Evolutionary conservation across 2,888 invertebrate species (phyloP), one percentile per base, ranked within the genome.

Genomic region (Chymomyza procnemis): DNA sequence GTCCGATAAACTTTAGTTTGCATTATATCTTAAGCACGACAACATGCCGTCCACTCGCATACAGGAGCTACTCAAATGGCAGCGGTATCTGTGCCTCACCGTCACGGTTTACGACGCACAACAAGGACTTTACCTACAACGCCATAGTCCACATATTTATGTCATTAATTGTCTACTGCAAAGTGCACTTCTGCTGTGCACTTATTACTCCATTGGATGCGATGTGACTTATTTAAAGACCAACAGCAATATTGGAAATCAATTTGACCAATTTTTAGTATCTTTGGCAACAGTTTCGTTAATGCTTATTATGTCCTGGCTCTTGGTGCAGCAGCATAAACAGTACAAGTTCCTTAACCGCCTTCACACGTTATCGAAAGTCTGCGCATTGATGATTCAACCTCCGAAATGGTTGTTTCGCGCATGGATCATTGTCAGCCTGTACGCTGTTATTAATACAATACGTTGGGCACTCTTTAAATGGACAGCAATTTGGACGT

Each of bases 231-330:
- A 54, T 9, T 62, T 18, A 46, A 19, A 62, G 12, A n/a, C 18
- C 16, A 6, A 46, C 14, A 50, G 54, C 18, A 8, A 19, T 4
- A 55, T n/a, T 46, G 62, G 46, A 22, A 55, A 55, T 12, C 12
- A 16, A 6, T 62, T 55, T 46, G 55, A 55, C 21, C 22, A 62
- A 21, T 46, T 55, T 6, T n/a, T 62, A 4, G 9, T 59, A n/a
- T 19, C 34, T 30, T 14, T 55, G 5, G 55, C 55, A 9, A 2
- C 54, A 1, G 14, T 50, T 47, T 30, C 57, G 9, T 1, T 55
- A 46, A 46, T n/a, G n/a, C 54, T 41, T 16, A 22, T 46, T 12
- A 3, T 62, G 12, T 14, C 16, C 4, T 62, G 62, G 62, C 16
- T 62, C 8, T 19, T n/a, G 6, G 5, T 19, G 3, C 55, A 62